Evolutionary conservation across 2,113 vertebrate species (phyloP).

Genomic region (Cyanistes caeruleus): DNA sequence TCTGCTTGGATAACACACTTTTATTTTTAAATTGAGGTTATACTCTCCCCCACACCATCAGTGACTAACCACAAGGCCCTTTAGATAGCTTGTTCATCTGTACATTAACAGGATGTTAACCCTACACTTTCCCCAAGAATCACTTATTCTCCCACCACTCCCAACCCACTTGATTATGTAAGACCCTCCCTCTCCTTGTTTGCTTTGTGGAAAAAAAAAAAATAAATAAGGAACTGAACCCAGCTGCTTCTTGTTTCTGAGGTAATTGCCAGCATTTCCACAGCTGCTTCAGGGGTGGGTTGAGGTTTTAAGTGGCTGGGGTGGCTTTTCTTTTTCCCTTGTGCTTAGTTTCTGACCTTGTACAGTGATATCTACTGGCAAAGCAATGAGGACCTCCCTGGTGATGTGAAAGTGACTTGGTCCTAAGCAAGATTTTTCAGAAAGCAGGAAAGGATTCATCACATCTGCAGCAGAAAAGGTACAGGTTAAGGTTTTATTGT

Average conservation of each 20-base stretch:
- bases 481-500: neutral
- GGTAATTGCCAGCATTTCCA: neutral
- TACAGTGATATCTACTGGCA: rapidly evolving
- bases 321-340: rapidly evolving
- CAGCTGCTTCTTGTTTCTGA: constrained; percentile 31
- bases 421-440: neutral
- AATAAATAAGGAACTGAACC: neutral
- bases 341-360: neutral
- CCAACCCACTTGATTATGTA: neutral
- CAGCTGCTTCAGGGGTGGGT: neutral
- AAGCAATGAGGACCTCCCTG: neutral
- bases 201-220: neutral
- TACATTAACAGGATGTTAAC: neutral
- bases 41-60: neutral
- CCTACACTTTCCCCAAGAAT: neutral
- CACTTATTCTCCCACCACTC: neutral
- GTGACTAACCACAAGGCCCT: neutral
- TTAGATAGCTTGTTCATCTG: neutral
- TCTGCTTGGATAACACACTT: neutral
- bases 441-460: neutral
- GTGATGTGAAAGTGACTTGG: neutral
- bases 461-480: neutral
- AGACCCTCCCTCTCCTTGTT: neutral
- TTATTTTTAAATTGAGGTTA: neutral
- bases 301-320: neutral